Base-by-base conservation (phyloP, 2,888 invertebrate species). In the Kuschelorhynchus macadamiae region DNA sequence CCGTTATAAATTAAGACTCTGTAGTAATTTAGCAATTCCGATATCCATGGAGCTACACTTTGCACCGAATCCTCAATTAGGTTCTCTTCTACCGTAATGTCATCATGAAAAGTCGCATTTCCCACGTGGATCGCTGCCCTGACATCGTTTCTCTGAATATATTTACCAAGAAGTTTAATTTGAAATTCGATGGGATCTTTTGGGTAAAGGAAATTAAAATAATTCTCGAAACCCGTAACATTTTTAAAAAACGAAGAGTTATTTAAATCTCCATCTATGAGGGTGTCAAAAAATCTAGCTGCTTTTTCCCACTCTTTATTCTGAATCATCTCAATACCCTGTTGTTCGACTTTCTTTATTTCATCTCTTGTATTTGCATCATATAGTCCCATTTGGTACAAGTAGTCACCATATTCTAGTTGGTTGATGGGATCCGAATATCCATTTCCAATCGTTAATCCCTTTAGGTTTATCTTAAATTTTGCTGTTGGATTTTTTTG, bases 1-100 rank as follows among this genome's bases (percentile, higher is more conserved):
- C 97, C 97, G 79, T 91, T 96, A 81, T 96, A 97, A 67, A 96
- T 87, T 42, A 96, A 86, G n/a, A 95, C 89, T 80, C 87, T 85
- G 76, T 92, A 92, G 74, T 89, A 82, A 30, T 89, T 85, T 0
- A 93, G 79, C 0, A 94, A 83, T 74, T 91, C 90, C 0, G 88
- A 85, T 60, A 94, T 85, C 88, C 90, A 90, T 0, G 88, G 88
- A 7, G 92, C 91, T 5, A 94, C 90, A 0, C 92, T 91, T 77
- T 93, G 89, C 91, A 95, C 92, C 0, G 95, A 86, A 81, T 97
- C 97, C 39, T 85, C 83, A 70, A 88, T 87, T 17, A 96, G 82
- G 80, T 91, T 86, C 4, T 85, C 76, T 79, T 94, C 93, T 0
- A 96, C 96, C n/a, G 67, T 78, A 64, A 81, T 78, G 32, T 84